phyloP scores from a whole-genome alignment of 2,888 invertebrate genomes.

The Hartigia nigra region DNA sequence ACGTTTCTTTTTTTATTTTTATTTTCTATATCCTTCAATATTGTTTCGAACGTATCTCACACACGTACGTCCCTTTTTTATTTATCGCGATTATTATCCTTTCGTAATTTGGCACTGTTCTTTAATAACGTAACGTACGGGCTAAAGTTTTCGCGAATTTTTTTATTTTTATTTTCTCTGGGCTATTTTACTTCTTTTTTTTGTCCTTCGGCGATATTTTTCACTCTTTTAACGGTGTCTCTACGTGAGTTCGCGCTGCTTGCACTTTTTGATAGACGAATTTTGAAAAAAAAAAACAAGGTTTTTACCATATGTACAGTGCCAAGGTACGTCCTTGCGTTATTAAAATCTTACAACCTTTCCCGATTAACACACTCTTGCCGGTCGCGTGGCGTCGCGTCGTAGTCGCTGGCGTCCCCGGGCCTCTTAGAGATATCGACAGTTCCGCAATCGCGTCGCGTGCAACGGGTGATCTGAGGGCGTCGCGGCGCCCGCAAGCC shows the following conservation, averaged over 20 bases:
- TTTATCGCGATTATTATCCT: not conserved
- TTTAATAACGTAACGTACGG: not conserved
- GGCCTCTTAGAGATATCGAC: conserved; percentile 6
- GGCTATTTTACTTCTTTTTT: not conserved
- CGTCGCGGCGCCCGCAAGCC: conserved; percentile 15
- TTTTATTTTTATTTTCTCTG: not conserved
- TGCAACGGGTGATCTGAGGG: conserved; percentile 20
- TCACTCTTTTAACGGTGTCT: not conserved
- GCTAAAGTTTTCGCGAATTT: not conserved
- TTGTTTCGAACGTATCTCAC: not conserved
- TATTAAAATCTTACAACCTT: not conserved
- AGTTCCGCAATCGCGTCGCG: conserved; percentile 20
- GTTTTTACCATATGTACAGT: not conserved
- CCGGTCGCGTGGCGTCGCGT: conserved; percentile 9
- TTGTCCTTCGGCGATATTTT: not conserved
- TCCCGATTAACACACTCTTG: not conserved
- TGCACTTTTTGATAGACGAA: not conserved
- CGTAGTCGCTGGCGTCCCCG: not conserved
- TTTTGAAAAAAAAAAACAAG: not conserved
- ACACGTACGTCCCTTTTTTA: conserved; percentile 10
- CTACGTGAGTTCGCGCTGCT: not conserved
- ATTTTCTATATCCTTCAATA: not conserved
- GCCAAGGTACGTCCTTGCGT: not conserved
- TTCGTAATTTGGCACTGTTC: conserved; percentile 15
- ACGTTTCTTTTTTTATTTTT: not conserved